A percentile compares a stretch with the other conserved stretches of the same genome.
These are phyloP conservation scores for Pseudoatta argentina DNA, from an alignment of 1,140 invertebrate species.

Conservation along the genomic window DNA sequence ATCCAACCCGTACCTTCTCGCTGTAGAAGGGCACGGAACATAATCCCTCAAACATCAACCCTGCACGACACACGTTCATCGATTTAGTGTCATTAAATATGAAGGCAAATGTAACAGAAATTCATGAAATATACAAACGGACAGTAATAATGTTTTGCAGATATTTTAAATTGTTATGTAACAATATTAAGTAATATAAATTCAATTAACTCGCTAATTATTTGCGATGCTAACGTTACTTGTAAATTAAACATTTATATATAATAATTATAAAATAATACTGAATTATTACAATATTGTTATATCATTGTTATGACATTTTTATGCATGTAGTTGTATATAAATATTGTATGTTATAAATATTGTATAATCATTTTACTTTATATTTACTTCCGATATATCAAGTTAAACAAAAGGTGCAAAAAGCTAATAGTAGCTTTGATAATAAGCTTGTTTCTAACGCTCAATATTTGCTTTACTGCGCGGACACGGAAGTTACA, in stretches of 20 bases:
- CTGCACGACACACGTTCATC: constrained; percentile 21
- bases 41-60: constrained; percentile 60
- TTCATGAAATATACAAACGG: neutral
- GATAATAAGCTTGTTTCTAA: constrained; percentile 14
- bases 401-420: neutral
- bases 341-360: neutral
- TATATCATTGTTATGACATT: neutral
- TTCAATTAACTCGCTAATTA: neutral
- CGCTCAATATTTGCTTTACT: neutral
- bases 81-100: constrained; percentile 41
- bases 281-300: neutral
- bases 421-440: neutral
- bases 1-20: constrained; percentile 69
- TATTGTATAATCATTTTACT: neutral
- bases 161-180: neutral
- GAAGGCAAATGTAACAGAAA: neutral
- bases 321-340: neutral
- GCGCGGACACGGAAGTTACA: constrained; percentile 38
- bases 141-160: neutral
- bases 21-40: constrained; percentile 56
- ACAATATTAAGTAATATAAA: neutral
- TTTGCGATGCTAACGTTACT: neutral
- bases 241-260: neutral
- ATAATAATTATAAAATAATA: constrained; percentile 5
- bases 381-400: neutral